These are phyloP conservation scores for Tachina grossa DNA, from an alignment of 2,888 invertebrate genomes.

Conservation along the genomic window DNA sequence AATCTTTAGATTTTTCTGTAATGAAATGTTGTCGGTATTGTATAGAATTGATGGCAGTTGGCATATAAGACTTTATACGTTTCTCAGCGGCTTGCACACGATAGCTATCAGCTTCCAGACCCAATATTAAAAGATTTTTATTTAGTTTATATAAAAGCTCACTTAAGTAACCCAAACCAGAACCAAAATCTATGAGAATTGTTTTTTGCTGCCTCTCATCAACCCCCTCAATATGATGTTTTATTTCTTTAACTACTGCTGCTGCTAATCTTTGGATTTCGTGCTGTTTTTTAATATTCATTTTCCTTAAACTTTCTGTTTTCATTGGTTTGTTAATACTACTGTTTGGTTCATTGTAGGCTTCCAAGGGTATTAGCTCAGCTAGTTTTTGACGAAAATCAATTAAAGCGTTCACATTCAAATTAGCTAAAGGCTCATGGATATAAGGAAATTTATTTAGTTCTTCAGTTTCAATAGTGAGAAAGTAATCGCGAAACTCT, in stretches of 20 bases:
- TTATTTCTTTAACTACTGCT: slow-evolving; percentile 77
- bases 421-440: slow-evolving; percentile 33
- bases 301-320: slow-evolving; percentile 75
- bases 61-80: slow-evolving; percentile 85
- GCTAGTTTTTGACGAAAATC: slow-evolving; percentile 77
- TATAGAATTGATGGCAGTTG: slow-evolving; percentile 84
- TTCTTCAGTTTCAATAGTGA: slow-evolving; percentile 81
- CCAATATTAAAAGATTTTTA: slow-evolving; percentile 85
- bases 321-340: not conserved
- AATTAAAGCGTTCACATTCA: slow-evolving; percentile 2
- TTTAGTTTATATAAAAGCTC: slow-evolving; percentile 86
- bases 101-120: slow-evolving; percentile 86
- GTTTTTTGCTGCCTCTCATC: slow-evolving; percentile 79
- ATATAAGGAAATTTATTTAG: slow-evolving; percentile 83
- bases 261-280: slow-evolving; percentile 87
- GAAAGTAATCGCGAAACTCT: slow-evolving; percentile 84
- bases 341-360: slow-evolving; percentile 53
- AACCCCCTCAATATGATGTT: not conserved
- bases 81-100: slow-evolving; percentile 85
- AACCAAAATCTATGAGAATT: slow-evolving; percentile 88
- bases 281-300: slow-evolving; percentile 87
- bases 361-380: slow-evolving; percentile 73
- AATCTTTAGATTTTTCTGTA: slow-evolving; percentile 83
- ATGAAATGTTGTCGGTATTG: slow-evolving; percentile 86
- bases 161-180: slow-evolving; percentile 90